Conservation (phyloP, 2,797 vertebrate species). For the Syndactyla subalaris region DNA sequence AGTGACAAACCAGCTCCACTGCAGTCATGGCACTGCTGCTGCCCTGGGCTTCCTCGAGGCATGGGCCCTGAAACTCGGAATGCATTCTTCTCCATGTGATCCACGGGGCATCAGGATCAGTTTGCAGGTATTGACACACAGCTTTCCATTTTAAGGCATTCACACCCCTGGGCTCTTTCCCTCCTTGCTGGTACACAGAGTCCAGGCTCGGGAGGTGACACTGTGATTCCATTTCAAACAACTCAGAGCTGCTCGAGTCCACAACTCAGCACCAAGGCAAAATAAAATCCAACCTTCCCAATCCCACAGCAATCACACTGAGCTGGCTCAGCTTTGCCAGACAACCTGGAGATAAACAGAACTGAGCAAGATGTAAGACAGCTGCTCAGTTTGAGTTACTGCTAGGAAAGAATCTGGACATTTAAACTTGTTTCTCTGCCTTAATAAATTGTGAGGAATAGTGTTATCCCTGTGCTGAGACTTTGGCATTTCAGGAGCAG, state of each 20-base stretch:
- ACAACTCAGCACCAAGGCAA: background rate
- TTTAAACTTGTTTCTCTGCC: background rate
- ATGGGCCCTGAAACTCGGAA: background rate
- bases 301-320: background rate
- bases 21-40: background rate
- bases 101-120: background rate
- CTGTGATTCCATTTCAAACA: background rate
- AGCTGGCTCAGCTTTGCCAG: background rate
- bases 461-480: background rate
- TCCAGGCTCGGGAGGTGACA: background rate
- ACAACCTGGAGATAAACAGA: background rate
- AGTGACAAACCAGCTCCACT: background rate
- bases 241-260: background rate
- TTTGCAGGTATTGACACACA: background rate
- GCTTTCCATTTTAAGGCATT: background rate
- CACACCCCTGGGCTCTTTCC: background rate
- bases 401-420: background rate
- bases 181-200: background rate
- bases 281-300: slow-evolving; percentile 21
- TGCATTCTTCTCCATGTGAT: background rate
- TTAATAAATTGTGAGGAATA: background rate
- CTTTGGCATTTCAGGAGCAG: background rate
- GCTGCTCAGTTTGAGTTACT: background rate
- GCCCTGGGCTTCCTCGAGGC: background rate
- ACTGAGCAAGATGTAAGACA: background rate